Percentiles rank a stretch among this genome's conserved stretches.
Evolutionary conservation across 2,797 vertebrate species (phyloP).

Genomic region (Enteromius radiatus): DNA sequence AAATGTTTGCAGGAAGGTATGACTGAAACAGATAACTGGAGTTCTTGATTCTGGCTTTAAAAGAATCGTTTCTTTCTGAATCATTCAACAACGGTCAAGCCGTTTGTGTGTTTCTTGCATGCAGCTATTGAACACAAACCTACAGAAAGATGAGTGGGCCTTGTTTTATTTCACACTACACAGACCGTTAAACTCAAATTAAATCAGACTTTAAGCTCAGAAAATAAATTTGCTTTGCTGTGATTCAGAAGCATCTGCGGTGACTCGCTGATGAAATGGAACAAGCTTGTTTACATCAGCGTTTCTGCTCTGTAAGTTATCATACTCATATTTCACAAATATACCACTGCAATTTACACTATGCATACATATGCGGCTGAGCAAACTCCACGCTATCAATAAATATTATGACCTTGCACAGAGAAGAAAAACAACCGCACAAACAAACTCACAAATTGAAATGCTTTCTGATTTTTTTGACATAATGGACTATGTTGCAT

Average conservation of each 20-base stretch:
- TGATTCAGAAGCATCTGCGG: background rate
- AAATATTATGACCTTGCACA: background rate
- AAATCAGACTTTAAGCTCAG: background rate
- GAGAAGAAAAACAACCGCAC: background rate
- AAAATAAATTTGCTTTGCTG: no score
- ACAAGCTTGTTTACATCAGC: background rate
- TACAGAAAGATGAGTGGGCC: background rate
- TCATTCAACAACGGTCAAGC: background rate
- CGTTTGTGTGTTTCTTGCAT: background rate
- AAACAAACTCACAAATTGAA: constrained; percentile 2
- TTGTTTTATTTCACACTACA: background rate
- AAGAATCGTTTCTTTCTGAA: background rate
- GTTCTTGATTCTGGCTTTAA: background rate
- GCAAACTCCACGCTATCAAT: background rate
- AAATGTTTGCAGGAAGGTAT: background rate
- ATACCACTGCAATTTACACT: background rate
- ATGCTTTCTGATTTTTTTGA: background rate
- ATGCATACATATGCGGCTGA: background rate
- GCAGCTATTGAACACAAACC: background rate
- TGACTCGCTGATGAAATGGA: background rate
- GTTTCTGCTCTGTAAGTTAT: background rate
- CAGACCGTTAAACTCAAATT: background rate
- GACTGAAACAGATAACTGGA: background rate
- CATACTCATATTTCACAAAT: background rate
- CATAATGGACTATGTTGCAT: background rate